A percentile compares a stretch with the other conserved stretches of the same genome.
Evolutionary conservation across 2,113 vertebrate species (phyloP).

Genomic region (Syrrhaptes paradoxus): DNA sequence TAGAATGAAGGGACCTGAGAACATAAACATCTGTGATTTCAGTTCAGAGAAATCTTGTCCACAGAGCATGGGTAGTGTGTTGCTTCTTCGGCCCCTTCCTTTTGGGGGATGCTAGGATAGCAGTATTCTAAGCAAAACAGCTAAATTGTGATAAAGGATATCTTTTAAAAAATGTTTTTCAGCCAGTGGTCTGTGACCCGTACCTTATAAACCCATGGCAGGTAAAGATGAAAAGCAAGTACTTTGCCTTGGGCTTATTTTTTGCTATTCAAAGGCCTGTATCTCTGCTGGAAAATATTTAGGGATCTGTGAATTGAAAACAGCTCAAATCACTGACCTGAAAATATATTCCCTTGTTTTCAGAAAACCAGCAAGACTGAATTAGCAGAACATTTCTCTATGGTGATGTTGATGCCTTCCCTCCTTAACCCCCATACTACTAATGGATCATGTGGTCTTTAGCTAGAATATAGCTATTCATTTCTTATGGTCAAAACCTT

Average conservation of each 20-base stretch:
- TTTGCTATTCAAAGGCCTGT: neutral
- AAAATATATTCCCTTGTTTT: conserved; percentile 35
- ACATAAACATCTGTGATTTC: neutral
- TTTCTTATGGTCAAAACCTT: neutral
- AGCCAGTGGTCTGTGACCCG: rapidly evolving
- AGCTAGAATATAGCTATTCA: neutral
- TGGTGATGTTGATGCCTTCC: neutral
- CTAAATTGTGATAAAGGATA: neutral
- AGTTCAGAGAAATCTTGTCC: neutral
- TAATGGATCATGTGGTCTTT: neutral
- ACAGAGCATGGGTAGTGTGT: neutral
- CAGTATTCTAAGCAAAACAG: neutral
- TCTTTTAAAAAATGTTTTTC: neutral
- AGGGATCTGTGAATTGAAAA: conserved; percentile 16
- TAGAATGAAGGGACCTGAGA: neutral
- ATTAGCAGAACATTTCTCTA: neutral
- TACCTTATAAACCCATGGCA: neutral
- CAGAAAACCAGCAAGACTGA: neutral
- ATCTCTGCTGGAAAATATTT: neutral
- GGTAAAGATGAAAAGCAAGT: conserved; percentile 7
- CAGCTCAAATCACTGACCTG: conserved; percentile 38
- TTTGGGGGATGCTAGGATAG: neutral
- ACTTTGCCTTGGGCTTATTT: conserved; percentile 26
- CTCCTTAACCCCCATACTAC: neutral
- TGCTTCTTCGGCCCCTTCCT: neutral